A percentile compares a stretch with the other conserved stretches of the same genome.
Evolutionary conservation across 2,888 invertebrate genomes (phyloP).

Genomic region (Eupsilia transversa): DNA sequence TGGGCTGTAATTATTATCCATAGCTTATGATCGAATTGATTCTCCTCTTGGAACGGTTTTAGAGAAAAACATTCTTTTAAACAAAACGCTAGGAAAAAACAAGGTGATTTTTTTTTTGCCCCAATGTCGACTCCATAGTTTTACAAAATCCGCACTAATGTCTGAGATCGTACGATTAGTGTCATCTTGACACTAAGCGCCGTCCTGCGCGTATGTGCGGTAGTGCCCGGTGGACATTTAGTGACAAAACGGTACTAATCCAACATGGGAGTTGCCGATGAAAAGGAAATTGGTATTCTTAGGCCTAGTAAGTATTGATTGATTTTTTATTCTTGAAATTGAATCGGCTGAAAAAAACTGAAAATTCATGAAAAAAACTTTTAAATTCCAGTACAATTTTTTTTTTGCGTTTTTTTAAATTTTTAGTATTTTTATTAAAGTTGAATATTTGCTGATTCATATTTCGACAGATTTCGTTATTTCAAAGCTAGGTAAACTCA

Average conservation of each 20-base stretch:
- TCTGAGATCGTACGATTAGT: constrained; percentile 46
- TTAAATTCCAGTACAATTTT: background rate
- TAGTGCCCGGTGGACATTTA: constrained; percentile 23
- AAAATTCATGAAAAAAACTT: background rate
- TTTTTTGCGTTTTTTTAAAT: too few relatives aligned
- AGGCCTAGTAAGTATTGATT: constrained; percentile 73
- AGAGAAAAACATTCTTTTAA: background rate
- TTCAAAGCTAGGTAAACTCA: background rate
- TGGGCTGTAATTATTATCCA: too few relatives aligned
- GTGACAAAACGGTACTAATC: constrained; percentile 34
- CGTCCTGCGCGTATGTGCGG: constrained; percentile 45
- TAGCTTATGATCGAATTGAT: too few relatives aligned
- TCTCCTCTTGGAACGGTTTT: background rate
- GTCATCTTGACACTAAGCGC: constrained; percentile 57
- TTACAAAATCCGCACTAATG: constrained; percentile 34
- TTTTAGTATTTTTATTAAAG: too few relatives aligned
- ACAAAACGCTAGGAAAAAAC: background rate
- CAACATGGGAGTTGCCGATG: constrained; percentile 66
- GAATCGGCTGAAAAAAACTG: background rate
- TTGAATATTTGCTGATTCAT: background rate
- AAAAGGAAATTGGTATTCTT: constrained; percentile 66
- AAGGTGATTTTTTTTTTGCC: background rate
- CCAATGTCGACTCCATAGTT: constrained; percentile 38
- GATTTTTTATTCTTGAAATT: background rate
- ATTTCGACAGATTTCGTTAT: background rate